phyloP scores from a whole-genome alignment of 1,140 invertebrate genomes.

The Cyclina sinensis region DNA sequence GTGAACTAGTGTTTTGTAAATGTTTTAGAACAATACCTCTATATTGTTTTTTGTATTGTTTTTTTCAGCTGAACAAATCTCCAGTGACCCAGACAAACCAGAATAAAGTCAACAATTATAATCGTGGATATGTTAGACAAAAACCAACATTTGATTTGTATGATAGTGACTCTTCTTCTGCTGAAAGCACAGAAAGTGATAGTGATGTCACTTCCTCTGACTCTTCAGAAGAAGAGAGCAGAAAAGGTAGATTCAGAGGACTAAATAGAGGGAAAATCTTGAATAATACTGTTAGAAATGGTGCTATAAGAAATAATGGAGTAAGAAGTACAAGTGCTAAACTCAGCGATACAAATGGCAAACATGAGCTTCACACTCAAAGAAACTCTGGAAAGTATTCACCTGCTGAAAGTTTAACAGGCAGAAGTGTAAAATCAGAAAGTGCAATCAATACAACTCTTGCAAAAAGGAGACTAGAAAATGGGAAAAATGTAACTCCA shows the following conservation, averaged over 20 bases:
- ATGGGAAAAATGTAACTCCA: conserved; percentile 2
- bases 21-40: too few species aligned
- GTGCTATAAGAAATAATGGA: conserved; percentile 21
- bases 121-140: not conserved
- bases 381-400: conserved; percentile 12
- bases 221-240: conserved; percentile 63
- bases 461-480: conserved; percentile 6
- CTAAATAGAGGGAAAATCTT: conserved; percentile 29
- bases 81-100: conserved; percentile 37
- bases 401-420: conserved; percentile 44
- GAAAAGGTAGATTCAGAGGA: conserved; percentile 48
- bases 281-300: conserved; percentile 30
- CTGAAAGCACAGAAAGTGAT: conserved; percentile 60
- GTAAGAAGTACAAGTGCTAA: conserved; percentile 53
- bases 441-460: conserved; percentile 30
- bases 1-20: too few species aligned
- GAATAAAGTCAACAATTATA: conserved; percentile 45
- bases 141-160: conserved; percentile 31
- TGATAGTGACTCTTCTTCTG: conserved; percentile 53
- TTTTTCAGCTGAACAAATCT: conserved; percentile 59
- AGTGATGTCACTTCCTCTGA: conserved; percentile 65
- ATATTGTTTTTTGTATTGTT: too few species aligned
- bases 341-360: conserved; percentile 6
- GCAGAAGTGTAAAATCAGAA: conserved; percentile 61
- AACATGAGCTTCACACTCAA: conserved; percentile 44